phyloP scores from a whole-genome alignment of 2,113 vertebrate genomes.

The Amphilophus citrinellus region DNA sequence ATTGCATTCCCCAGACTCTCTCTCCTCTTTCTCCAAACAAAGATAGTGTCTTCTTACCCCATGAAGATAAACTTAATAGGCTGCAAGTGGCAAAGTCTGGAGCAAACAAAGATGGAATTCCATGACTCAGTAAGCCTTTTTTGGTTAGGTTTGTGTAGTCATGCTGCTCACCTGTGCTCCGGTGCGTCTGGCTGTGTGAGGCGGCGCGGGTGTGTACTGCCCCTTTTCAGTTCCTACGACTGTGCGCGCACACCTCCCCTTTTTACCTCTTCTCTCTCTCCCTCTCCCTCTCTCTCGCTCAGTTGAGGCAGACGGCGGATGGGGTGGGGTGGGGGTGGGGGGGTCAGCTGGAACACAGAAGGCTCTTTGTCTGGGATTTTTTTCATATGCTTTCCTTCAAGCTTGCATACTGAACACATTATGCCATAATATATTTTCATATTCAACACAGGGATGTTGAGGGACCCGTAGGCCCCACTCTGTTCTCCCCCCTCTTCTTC shows the following conservation, averaged over 20 bases:
- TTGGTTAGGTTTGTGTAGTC: slow-evolving; percentile 36
- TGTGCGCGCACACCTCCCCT: slow-evolving; percentile 55
- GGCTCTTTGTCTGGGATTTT: slow-evolving; percentile 82
- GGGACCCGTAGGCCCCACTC: slow-evolving; percentile 54
- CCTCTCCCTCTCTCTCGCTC: slow-evolving; percentile 37
- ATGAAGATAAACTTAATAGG: slow-evolving; percentile 42
- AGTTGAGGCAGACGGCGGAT: slow-evolving; percentile 73
- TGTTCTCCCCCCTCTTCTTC: neutral
- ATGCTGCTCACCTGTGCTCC: slow-evolving; percentile 77
- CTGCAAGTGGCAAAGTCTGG: slow-evolving; percentile 59
- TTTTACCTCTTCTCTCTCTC: slow-evolving; percentile 49
- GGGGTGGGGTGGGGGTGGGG: slow-evolving; percentile 75
- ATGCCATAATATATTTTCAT: slow-evolving; percentile 84
- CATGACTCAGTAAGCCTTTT: slow-evolving; percentile 42
- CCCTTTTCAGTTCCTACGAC: slow-evolving; percentile 74
- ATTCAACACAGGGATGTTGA: slow-evolving; percentile 71
- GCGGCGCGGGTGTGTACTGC: slow-evolving; percentile 63
- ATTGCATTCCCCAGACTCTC: neutral
- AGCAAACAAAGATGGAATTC: slow-evolving; percentile 32
- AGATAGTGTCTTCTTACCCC: slow-evolving; percentile 68
- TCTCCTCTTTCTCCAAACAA: slow-evolving; percentile 46
- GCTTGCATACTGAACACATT: slow-evolving; percentile 87
- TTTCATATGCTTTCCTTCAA: slow-evolving; percentile 87
- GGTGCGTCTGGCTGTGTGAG: slow-evolving; percentile 65
- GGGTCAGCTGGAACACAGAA: slow-evolving; percentile 83